phyloP scores from a whole-genome alignment of 2,113 vertebrate species.

The Hemiscyllium ocellatum region DNA sequence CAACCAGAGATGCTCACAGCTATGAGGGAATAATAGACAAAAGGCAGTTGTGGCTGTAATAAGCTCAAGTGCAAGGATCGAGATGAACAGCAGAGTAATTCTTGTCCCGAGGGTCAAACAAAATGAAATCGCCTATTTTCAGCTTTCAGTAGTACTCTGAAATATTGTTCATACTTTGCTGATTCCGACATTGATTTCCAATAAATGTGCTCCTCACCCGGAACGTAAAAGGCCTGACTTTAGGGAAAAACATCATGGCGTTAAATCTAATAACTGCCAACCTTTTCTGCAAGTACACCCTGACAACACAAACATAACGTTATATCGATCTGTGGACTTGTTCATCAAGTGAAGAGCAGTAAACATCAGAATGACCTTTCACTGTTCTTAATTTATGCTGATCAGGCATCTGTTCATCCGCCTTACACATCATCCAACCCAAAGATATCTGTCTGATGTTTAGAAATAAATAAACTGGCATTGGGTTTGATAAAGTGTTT shows the following conservation, averaged over 20 bases:
- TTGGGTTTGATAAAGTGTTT: background rate
- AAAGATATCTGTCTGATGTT: background rate
- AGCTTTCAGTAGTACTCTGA: background rate
- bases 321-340: background rate
- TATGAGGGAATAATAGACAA: background rate
- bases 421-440: background rate
- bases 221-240: background rate
- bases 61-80: background rate
- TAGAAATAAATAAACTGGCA: background rate
- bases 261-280: conserved; percentile 1
- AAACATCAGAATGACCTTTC: background rate
- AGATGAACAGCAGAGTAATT: background rate
- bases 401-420: background rate
- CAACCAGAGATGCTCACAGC: too few species aligned
- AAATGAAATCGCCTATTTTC: conserved; percentile 13
- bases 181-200: conserved; percentile 16
- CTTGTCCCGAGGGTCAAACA: background rate
- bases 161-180: background rate
- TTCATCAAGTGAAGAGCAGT: background rate
- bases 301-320: background rate
- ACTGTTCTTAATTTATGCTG: background rate
- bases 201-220: background rate
- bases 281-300: background rate
- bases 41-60: background rate
- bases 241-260: background rate